These are phyloP conservation scores for Drosophila nr. perissopoda DNA, from an alignment of 2,888 invertebrate genomes.

Conservation along the genomic window DNA sequence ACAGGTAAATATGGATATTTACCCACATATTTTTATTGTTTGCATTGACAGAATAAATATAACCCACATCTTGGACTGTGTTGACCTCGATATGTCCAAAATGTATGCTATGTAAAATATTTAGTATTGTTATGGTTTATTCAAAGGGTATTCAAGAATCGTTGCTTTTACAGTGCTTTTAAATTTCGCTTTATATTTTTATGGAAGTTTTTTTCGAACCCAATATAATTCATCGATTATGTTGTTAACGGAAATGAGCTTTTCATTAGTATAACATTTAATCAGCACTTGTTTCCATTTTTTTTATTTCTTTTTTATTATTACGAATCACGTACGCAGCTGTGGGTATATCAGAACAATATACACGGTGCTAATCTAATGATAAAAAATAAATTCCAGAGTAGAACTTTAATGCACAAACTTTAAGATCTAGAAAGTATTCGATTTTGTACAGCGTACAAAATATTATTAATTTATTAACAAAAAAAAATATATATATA, in stretches of 20 bases:
- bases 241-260: conserved; percentile 25
- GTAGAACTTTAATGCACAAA: conserved; percentile 6
- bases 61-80: conserved; percentile 13
- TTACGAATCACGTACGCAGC: conserved; percentile 34
- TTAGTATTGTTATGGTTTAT: neutral
- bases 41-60: neutral
- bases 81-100: neutral
- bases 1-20: conserved; percentile 29
- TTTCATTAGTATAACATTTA: conserved; percentile 14
- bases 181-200: neutral
- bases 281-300: conserved; percentile 20
- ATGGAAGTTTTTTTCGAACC: neutral
- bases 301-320: conserved; percentile 11
- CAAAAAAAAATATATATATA: neutral
- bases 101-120: neutral
- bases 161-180: neutral
- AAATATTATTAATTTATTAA: neutral
- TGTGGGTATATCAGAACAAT: conserved; percentile 36
- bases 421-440: conserved; percentile 4
- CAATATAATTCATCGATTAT: conserved; percentile 7
- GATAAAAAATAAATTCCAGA: conserved; percentile 43
- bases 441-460: neutral
- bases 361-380: conserved; percentile 36
- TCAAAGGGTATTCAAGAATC: neutral
- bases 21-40: conserved; percentile 19